Evolutionary conservation across 2,888 invertebrate species (phyloP), one percentile per base, ranked within the genome.

Genomic region (Hirtodrosophila trivittata): DNA sequence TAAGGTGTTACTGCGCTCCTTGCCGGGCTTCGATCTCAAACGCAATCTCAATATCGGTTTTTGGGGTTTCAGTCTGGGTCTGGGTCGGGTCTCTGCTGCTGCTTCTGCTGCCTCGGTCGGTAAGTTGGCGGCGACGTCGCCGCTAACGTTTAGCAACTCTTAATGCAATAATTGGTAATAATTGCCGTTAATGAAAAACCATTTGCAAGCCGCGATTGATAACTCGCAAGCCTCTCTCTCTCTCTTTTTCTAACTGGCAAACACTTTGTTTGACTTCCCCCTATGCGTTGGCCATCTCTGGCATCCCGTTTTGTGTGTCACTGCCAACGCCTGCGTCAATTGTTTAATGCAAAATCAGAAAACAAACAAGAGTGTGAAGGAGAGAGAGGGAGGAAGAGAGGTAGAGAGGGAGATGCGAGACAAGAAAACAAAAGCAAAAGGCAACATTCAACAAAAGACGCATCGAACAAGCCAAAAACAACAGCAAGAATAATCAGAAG

Each of bases 121-220:
- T 55, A 45, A 13, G 9, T 35, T 47, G 41, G 56, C 67, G 52
- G 64, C 60, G 63, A 51, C 67, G 62, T 67, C 49, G 41, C 54
- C 16, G 38, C 6, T 35, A 18, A 50, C 39, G 49, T 62, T 75
- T 67, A 62, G 69, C 82, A 65, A 55, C 50, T 67, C 46, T 59
- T 68, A 70, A 64, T 66, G 30, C 64, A 64, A 73, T 82, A 78
- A 77, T 68, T 77, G 63, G 25, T 52, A 58, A 68, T 81, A 75
- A 77, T 77, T 77, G 62, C 57, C 30, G 77, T 68, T 77, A 75
- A 80, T 83, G 65, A 60, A 60, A 76, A 66, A 47, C 51, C 50
- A 74, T 77, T 77, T 65, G 76, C 66, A 68, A 50, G 52, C 55
- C 8, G 72, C 64, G 58, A 68, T 65, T 75, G 55, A 70, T 56